phyloP scores from a whole-genome alignment of 2,113 vertebrate genomes.

The Poeciliopsis occidentalis region DNA sequence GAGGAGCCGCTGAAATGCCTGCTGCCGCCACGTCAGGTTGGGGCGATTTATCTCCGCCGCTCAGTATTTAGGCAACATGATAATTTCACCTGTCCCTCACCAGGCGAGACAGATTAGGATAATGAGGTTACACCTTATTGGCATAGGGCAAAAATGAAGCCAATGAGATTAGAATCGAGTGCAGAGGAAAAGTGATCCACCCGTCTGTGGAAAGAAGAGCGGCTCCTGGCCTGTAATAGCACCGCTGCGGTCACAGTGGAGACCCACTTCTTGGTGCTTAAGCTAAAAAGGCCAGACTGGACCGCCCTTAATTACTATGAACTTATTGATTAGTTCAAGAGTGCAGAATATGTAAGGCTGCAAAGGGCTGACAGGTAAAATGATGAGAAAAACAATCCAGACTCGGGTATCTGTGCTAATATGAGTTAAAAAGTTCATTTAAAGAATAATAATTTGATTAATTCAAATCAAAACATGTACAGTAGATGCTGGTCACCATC shows the following conservation, averaged over 20 bases:
- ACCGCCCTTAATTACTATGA: constrained; percentile 64
- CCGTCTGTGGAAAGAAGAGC: constrained; percentile 79
- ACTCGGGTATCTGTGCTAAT: background rate
- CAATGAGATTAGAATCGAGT: constrained; percentile 82
- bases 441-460: background rate
- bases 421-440: background rate
- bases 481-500: too few species aligned
- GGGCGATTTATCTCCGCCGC: constrained; percentile 58
- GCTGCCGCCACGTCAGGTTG: constrained; percentile 32
- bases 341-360: background rate
- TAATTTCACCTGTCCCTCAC: constrained; percentile 75
- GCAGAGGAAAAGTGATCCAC: constrained; percentile 79
- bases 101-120: constrained; percentile 70
- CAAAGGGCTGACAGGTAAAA: background rate
- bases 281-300: constrained; percentile 66
- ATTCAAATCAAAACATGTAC: background rate
- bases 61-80: constrained; percentile 65
- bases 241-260: constrained; percentile 72
- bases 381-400: background rate
- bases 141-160: constrained; percentile 74
- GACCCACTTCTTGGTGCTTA: constrained; percentile 74
- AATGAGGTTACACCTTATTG: constrained; percentile 78
- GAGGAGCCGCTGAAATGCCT: constrained; percentile 8
- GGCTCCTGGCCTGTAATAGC: constrained; percentile 70
- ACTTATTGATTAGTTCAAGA: constrained; percentile 65